Conservation (phyloP, 2,888 invertebrate genomes). For the Lepidocyrtoides sp. region DNA sequence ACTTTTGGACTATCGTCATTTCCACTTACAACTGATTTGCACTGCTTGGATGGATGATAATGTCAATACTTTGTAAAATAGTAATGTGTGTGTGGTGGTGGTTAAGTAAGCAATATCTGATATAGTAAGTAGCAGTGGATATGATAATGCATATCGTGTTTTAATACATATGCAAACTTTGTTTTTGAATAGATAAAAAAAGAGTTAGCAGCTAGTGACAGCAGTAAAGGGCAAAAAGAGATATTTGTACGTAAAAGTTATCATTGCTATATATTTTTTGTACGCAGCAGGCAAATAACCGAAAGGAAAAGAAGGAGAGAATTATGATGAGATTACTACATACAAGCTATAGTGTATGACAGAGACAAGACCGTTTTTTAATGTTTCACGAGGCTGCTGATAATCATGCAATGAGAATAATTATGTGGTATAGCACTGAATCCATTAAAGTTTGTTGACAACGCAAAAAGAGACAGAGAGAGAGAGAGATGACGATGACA, state of each 20-base stretch:
- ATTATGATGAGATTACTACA: neutral
- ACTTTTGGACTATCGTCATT: neutral
- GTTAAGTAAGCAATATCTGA: neutral
- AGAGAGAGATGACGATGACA: neutral
- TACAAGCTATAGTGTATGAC: too few relatives aligned
- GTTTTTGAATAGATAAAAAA: slow-evolving; percentile 26
- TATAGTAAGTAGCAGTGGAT: too few relatives aligned
- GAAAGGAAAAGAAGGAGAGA: neutral
- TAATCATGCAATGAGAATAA: slow-evolving; percentile 31
- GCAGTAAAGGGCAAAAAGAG: neutral
- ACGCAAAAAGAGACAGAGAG: neutral
- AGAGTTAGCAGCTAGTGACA: neutral
- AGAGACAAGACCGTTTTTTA: neutral
- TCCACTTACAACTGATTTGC: slow-evolving; percentile 5
- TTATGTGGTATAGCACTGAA: neutral
- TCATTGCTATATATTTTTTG: neutral
- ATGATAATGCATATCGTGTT: neutral
- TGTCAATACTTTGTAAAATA: neutral
- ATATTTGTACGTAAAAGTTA: neutral
- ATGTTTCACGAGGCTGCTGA: neutral
- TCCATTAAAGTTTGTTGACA: slow-evolving; percentile 42
- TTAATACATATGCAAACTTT: slow-evolving; percentile 17
- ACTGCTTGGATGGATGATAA: neutral
- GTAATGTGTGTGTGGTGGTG: neutral
- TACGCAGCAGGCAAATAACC: neutral